Conservation (phyloP, 2,797 vertebrate species). For the Tamandua tetradactyla region DNA sequence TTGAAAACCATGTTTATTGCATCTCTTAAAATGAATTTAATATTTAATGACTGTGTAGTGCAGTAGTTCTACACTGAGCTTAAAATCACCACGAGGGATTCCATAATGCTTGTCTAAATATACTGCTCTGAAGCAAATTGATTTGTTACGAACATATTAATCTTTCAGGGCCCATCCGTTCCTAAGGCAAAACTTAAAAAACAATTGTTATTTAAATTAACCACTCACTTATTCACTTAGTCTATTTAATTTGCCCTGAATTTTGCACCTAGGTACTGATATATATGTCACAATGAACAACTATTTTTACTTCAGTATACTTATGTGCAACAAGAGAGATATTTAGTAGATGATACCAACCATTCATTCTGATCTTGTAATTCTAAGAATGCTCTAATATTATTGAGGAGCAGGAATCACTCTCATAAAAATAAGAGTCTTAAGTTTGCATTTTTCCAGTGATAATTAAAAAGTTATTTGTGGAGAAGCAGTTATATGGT, state of each 20-base stretch:
- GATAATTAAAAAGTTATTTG: neutral
- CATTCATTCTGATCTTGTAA: neutral
- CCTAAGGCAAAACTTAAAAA: neutral
- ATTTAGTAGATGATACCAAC: neutral
- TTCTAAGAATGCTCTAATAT: neutral
- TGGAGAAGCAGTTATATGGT: neutral
- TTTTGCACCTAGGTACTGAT: neutral
- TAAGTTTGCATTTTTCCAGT: neutral
- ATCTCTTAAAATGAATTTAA: neutral
- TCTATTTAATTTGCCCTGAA: neutral
- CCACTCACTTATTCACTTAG: neutral
- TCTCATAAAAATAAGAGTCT: neutral
- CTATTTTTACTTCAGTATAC: neutral
- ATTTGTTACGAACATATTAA: neutral
- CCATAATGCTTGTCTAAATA: neutral
- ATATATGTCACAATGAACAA: neutral
- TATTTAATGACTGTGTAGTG: neutral
- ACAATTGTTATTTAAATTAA: neutral
- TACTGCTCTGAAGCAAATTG: neutral
- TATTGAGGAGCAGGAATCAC: neutral
- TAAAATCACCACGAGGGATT: neutral
- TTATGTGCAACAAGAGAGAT: neutral
- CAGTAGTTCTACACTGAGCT: neutral
- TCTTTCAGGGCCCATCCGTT: neutral
- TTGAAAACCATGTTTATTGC: neutral